Base-by-base conservation (phyloP, 1,140 invertebrate species). In the Elymnias hypermnestra region DNA sequence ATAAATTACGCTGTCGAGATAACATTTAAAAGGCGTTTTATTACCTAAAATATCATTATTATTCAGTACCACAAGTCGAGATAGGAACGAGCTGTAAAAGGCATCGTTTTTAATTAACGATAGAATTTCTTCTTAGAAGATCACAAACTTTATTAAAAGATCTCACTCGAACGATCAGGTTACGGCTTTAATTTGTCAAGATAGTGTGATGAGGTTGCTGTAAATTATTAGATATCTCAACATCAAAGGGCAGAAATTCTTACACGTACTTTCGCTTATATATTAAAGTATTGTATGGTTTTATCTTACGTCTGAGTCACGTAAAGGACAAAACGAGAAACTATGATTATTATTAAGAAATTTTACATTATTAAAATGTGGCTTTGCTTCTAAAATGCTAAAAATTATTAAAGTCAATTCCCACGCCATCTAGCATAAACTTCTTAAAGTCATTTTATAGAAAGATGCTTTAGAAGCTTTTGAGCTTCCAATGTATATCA, bases 211-310 rank as follows among this genome's bases (percentile, higher is more conserved):
- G 63, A 55, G 45, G 60, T 28, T 35, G 56, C 58, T 63, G 79
- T 84, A 79, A 84, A 84, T 82, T 79, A 74, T 67, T 63, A 72
- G 68, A 78, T 83, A 83, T 83, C 79, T 77, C 49, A 43, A 65
- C 57, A 77, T 64, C 61, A 56, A 44, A 42, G 41, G 42, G 46
- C 44, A 55, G 52, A 70, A 71, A 82, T 82, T 76, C 77, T 72
- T 75, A 64, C 77, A 72, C 77, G 77, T 78, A 54, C 59, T 38
- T 68, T 67, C 56, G 63, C 64, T 75, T n/a, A n/a, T n/a, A n/a
- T n/a, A n/a, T n/a, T n/a, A n/a, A n/a, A n/a, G n/a, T n/a, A n/a
- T n/a, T n/a, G n/a, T n/a, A n/a, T n/a, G 51, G 46, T 56, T 55
- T 58, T 65, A 62, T 63, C 62, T 70, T 49, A 68, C 50, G 57